Conservation (phyloP, 2,113 vertebrate genomes). For the Periophthalmus modestus region DNA sequence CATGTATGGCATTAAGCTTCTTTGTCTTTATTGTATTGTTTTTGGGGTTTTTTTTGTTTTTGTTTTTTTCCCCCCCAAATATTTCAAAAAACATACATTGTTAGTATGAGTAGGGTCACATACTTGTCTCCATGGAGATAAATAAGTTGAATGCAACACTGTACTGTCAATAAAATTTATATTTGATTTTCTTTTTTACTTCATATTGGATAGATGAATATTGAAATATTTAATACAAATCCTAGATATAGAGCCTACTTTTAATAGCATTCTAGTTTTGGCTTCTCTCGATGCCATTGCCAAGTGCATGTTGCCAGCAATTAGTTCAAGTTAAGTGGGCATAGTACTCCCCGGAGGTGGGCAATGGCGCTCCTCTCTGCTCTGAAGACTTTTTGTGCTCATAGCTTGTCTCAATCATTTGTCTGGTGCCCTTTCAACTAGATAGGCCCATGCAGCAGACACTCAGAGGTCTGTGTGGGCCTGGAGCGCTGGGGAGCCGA, state of each 20-base stretch:
- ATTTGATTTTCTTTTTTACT: no score
- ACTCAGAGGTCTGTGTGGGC: slow-evolving; percentile 60
- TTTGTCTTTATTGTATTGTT: no score
- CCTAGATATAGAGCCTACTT: neutral
- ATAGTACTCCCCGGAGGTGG: slow-evolving; percentile 62
- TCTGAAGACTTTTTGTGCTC: slow-evolving; percentile 43
- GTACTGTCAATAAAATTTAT: no score
- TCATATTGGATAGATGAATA: no score
- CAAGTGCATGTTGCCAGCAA: slow-evolving; percentile 41
- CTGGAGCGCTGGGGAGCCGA: slow-evolving; percentile 54
- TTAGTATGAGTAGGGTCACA: no score
- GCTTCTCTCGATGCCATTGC: slow-evolving; percentile 17
- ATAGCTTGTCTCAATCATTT: slow-evolving; percentile 63
- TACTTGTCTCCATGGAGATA: no score
- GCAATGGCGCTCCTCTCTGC: slow-evolving; percentile 47
- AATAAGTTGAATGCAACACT: no score
- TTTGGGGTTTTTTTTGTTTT: no score
- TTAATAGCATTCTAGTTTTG: neutral
- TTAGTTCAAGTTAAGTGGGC: slow-evolving; percentile 54
- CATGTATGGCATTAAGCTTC: no score
- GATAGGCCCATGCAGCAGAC: slow-evolving; percentile 72
- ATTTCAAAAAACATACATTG: no score
- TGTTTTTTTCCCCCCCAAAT: no score
- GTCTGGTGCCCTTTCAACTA: slow-evolving; percentile 76
- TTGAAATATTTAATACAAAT: neutral